Conservation (phyloP, 2,888 invertebrate genomes). For the Erebia palarica region DNA sequence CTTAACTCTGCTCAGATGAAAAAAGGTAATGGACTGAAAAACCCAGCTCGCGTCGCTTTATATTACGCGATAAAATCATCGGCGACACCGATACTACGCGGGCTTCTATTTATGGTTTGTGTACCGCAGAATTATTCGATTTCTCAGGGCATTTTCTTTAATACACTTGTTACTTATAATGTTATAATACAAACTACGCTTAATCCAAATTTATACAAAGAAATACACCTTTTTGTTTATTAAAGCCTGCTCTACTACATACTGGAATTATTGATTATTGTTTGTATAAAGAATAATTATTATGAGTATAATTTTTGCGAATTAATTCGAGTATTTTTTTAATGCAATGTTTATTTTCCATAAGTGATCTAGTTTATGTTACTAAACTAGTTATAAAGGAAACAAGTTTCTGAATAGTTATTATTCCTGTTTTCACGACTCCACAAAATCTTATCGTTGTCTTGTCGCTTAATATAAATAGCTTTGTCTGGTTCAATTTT, state of each 20-base stretch:
- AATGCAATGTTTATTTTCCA: too few relatives aligned
- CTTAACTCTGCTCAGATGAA: slow-evolving; percentile 64
- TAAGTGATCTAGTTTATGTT: too few relatives aligned
- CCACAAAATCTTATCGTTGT: background rate
- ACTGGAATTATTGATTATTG: too few relatives aligned
- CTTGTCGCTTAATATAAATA: background rate
- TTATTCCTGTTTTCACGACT: background rate
- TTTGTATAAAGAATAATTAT: too few relatives aligned
- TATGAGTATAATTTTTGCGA: too few relatives aligned
- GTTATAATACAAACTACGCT: background rate
- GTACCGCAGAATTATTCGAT: slow-evolving; percentile 4
- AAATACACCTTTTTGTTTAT: too few relatives aligned
- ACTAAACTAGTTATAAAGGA: too few relatives aligned
- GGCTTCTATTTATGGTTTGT: slow-evolving; percentile 11
- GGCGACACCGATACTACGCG: slow-evolving; percentile 14
- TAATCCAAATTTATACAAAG: background rate
- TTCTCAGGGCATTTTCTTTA: slow-evolving; percentile 9
- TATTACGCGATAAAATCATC: slow-evolving; percentile 24
- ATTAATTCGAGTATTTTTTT: too few relatives aligned
- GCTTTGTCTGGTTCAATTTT: slow-evolving; percentile 1
- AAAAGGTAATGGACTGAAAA: slow-evolving; percentile 71
- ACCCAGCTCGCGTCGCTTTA: slow-evolving; percentile 44
- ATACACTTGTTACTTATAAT: background rate
- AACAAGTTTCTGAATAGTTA: too few relatives aligned
- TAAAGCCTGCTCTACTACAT: too few relatives aligned